Base-by-base conservation (phyloP, 1,140 invertebrate species). In the Sarcophaga peregrina region DNA sequence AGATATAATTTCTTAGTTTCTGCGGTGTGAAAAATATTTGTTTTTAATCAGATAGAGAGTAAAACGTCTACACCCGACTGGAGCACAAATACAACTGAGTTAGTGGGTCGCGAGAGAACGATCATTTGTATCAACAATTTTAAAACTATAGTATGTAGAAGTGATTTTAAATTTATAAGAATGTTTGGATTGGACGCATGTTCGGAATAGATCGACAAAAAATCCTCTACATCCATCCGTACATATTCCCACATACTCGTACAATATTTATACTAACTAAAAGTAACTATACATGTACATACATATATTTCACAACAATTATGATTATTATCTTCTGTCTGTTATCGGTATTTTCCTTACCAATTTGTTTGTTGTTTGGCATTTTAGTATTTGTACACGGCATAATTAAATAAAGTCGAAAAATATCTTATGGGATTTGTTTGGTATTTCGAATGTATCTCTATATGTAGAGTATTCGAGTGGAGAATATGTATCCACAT, bases 51-150 rank as follows among this genome's bases (percentile, higher is more conserved):
- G 25, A 37, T 37, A 25, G n/a, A 48, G 3, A 3, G 11, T 52
- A 52, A 52, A 50, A 52, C 75, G 75, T 78, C 80, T 45, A 81
- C 80, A 46, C 58, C 11, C 52, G 80, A 45, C 80, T 68, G 80
- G 58, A 62, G 80, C 54, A 54, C 58, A 54, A 81, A 81, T 25
- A 62, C 80, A 68, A 81, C 80, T 81, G 80, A 81, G 45, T 68
- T 81, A 68, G 52, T 81, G 25, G 80, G 80, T 54, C 58, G 17
- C 62, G 52, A 54, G 80, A 81, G 80, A 78, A 45, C 54, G 80
- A 62, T 81, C 80, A 81, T 81, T 62, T 81, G 47, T 78, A 78
- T 17, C 8, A 58, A 58, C 54, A 58, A 58, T 58, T 58, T 58
- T 13, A 37, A 37, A 37, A n/a, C n/a, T n/a, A n/a, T n/a, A 37